Percentiles rank a stretch among this genome's conserved stretches.
phyloP scores from a whole-genome alignment of 2,113 vertebrate species.

The Oreochromis aureus region DNA sequence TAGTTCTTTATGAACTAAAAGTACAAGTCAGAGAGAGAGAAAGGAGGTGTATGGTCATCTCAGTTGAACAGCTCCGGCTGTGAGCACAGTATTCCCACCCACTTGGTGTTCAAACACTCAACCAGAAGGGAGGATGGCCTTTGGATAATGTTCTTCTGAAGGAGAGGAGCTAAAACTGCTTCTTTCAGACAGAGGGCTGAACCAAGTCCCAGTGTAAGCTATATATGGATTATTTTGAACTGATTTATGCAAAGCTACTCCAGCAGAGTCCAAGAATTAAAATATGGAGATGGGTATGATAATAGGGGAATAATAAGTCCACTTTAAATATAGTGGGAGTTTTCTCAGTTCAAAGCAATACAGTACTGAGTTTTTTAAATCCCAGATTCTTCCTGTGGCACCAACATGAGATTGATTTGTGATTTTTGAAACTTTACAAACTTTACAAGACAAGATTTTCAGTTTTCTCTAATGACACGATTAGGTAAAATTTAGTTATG shows the following conservation, averaged over 20 bases:
- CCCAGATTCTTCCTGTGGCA: background rate
- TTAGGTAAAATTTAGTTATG: background rate
- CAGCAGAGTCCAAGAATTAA: background rate
- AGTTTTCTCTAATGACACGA: background rate
- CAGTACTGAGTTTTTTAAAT: background rate
- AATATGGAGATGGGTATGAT: background rate
- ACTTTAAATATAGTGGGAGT: background rate
- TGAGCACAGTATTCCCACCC: background rate
- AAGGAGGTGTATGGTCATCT: background rate
- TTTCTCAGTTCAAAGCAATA: background rate
- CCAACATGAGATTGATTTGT: background rate
- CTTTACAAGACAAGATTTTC: background rate
- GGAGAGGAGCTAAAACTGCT: background rate
- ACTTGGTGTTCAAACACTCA: background rate
- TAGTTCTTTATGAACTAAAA: background rate
- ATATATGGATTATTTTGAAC: background rate
- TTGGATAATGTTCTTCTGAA: background rate
- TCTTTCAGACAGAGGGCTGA: background rate
- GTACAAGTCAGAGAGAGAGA: background rate
- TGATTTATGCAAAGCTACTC: background rate
- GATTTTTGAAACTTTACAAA: background rate
- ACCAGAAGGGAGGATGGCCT: background rate
- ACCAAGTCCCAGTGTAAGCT: background rate
- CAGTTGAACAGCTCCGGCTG: background rate
- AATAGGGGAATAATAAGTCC: background rate